Evolutionary conservation across 2,888 invertebrate species (phyloP).

Genomic region (Eupeodes latifasciatus): DNA sequence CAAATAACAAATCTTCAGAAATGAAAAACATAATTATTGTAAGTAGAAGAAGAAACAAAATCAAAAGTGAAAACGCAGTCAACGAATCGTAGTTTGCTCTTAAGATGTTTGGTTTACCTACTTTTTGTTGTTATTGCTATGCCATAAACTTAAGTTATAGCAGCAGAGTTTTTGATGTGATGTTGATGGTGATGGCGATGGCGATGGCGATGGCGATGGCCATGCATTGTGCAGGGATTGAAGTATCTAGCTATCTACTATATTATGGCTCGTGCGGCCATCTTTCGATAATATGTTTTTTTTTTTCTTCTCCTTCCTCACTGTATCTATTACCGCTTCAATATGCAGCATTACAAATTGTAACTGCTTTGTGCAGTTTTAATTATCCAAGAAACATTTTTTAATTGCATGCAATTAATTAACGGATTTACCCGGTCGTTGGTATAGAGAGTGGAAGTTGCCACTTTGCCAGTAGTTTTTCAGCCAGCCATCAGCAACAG

Average conservation of each 20-base stretch:
- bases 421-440: conserved; percentile 74
- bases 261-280: conserved; percentile 61
- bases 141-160: background rate
- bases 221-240: conserved; percentile 46
- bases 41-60: conserved; percentile 20
- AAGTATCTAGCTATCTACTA: no score
- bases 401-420: conserved; percentile 76
- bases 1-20: conserved; percentile 5
- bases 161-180: conserved; percentile 21
- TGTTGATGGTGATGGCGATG: conserved; percentile 24
- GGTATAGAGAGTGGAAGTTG: conserved; percentile 76
- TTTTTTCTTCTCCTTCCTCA: conserved; percentile 48
- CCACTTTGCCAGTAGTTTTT: conserved; percentile 27
- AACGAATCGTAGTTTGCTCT: conserved; percentile 38
- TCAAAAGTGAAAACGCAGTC: conserved; percentile 59
- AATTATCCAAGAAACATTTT: conserved; percentile 76
- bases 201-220: conserved; percentile 45
- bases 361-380: conserved; percentile 75
- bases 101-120: conserved; percentile 47
- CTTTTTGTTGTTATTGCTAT: conserved; percentile 36
- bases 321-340: conserved; percentile 59
- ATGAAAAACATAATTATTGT: background rate
- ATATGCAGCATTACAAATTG: conserved; percentile 68
- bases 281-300: conserved; percentile 55
- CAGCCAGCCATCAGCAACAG: conserved; percentile 35